A percentile compares a stretch with the other conserved stretches of the same genome.
These are phyloP conservation scores for Contarinia nasturtii DNA, from an alignment of 1,140 invertebrate species.

Conservation along the genomic window DNA sequence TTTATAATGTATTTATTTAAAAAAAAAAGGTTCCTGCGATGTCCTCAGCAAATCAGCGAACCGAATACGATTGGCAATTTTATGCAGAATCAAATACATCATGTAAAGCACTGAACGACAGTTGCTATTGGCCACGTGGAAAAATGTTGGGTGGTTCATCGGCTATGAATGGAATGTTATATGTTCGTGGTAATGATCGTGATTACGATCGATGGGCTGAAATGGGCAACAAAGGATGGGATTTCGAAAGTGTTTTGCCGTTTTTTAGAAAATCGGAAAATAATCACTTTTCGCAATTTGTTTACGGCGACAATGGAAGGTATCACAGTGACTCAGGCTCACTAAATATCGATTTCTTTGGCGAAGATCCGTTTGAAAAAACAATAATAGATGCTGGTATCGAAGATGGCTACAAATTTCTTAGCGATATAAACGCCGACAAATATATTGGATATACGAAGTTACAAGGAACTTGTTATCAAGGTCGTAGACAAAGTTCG, in stretches of 20 bases:
- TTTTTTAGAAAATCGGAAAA: slow-evolving; percentile 29
- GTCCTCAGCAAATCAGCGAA: too few relatives aligned
- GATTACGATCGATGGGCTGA: slow-evolving; percentile 48
- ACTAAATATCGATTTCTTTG: neutral
- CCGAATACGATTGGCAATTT: too few relatives aligned
- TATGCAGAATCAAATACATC: slow-evolving; percentile 1
- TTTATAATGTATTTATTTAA: too few relatives aligned
- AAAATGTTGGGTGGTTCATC: slow-evolving; percentile 39
- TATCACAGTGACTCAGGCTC: neutral
- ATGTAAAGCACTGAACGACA: neutral
- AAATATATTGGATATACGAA: slow-evolving; percentile 29
- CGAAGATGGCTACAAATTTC: neutral
- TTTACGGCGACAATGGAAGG: neutral
- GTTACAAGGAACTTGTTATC: too few relatives aligned
- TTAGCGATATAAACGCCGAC: slow-evolving; percentile 2
- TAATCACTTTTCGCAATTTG: too few relatives aligned
- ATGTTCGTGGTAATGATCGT: slow-evolving; percentile 34
- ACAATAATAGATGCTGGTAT: neutral
- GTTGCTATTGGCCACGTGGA: slow-evolving; percentile 25
- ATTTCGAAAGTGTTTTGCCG: slow-evolving; percentile 23
- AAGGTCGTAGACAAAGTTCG: too few relatives aligned
- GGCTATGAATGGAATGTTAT: slow-evolving; percentile 44
- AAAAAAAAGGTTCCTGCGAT: too few relatives aligned
- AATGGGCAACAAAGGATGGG: slow-evolving; percentile 24
- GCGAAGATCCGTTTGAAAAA: neutral